These are phyloP conservation scores for Hippasteria phrygiana DNA, from an alignment of 53 echinoderm and acorn worm genomes.

Conservation along the genomic window DNA sequence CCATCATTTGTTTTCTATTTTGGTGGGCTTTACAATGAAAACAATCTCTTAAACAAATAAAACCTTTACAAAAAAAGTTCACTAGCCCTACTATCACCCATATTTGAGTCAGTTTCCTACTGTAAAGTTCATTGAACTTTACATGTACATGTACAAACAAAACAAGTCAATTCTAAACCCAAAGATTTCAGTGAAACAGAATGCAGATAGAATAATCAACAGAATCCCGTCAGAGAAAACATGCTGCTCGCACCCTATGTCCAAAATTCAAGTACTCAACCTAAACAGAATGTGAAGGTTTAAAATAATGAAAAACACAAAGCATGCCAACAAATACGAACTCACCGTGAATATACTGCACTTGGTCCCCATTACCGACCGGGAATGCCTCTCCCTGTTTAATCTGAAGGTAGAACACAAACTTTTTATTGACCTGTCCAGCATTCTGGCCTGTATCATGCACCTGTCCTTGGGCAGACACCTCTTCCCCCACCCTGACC, in stretches of 20 bases:
- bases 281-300: too few species aligned
- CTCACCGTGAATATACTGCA: conserved; percentile 98
- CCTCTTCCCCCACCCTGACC: conserved; percentile 74
- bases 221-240: too few species aligned
- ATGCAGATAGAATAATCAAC: too few species aligned
- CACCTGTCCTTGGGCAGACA: conserved; percentile 81
- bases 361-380: conserved; percentile 96
- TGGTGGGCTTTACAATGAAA: too few species aligned
- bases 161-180: too few species aligned
- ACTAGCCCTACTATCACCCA: not conserved
- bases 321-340: not conserved
- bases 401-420: conserved; percentile 96
- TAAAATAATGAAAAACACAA: not conserved
- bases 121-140: not conserved
- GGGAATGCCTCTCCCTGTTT: conserved; percentile 98
- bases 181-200: too few species aligned
- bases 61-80: too few species aligned
- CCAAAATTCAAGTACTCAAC: too few species aligned
- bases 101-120: not conserved
- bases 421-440: conserved; percentile 88
- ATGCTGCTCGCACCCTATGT: too few species aligned
- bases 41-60: too few species aligned
- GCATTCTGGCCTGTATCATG: conserved; percentile 76
- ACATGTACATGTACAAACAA: conserved; percentile 15
- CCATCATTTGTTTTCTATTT: too few species aligned